A percentile compares a stretch with the other conserved stretches of the same genome.
These are phyloP conservation scores for Amphibalanus amphitrite DNA, from an alignment of 1,140 invertebrate species.

Conservation along the genomic window DNA sequence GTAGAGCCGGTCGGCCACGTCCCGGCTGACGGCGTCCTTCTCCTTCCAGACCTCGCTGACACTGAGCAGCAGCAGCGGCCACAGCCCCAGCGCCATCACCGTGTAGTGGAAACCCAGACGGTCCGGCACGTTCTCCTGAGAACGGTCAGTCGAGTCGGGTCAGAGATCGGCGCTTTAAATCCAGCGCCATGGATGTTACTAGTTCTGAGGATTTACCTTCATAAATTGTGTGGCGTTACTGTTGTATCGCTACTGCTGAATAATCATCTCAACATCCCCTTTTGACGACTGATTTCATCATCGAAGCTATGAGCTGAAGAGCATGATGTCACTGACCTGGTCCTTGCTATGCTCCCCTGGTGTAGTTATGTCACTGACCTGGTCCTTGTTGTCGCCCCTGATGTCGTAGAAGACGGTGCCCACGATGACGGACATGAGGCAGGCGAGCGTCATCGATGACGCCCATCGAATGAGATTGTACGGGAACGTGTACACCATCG, in stretches of 20 bases:
- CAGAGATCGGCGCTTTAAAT: not conserved
- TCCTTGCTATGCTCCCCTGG: too few relatives aligned
- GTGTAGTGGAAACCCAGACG: slow-evolving; percentile 66
- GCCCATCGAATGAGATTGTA: slow-evolving; percentile 60
- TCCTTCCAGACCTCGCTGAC: slow-evolving; percentile 47
- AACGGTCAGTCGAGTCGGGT: not conserved
- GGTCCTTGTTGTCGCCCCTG: slow-evolving; percentile 28
- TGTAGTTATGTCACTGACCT: too few relatives aligned
- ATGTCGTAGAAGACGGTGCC: slow-evolving; percentile 80
- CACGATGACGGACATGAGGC: slow-evolving; percentile 58
- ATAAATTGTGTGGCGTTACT: too few relatives aligned
- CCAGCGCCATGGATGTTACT: not conserved
- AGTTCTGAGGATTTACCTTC: too few relatives aligned
- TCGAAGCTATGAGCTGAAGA: too few relatives aligned
- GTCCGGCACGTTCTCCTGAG: slow-evolving; percentile 27
- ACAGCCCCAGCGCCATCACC: slow-evolving; percentile 53
- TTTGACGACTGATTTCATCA: too few relatives aligned
- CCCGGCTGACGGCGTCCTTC: slow-evolving; percentile 50
- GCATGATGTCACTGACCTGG: not conserved
- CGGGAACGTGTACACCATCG: slow-evolving; percentile 66
- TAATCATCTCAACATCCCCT: too few relatives aligned
- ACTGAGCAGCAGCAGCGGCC: slow-evolving; percentile 52
- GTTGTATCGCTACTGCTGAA: too few relatives aligned
- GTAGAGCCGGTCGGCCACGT: slow-evolving; percentile 60
- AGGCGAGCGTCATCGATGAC: slow-evolving; percentile 52